Evolutionary conservation across 2,113 vertebrate species (phyloP), one percentile per base, ranked within the genome.

Genomic region (Maccullochella peelii): DNA sequence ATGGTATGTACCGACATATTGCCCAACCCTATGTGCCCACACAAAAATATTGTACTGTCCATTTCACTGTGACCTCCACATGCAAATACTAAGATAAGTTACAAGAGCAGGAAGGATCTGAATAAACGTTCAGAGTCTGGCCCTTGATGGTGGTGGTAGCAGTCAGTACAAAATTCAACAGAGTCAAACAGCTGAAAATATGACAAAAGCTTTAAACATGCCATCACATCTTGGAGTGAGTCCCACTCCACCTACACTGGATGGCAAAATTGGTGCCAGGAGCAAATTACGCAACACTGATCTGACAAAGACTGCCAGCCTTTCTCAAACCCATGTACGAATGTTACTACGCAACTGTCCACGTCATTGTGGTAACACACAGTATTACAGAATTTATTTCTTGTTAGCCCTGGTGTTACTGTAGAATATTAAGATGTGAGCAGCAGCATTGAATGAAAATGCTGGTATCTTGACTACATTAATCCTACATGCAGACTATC

Each of bases 231-330:
- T 78, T 86, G 81, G 73, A 91, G 68, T 25, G 58, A 73, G 76
- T 81, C 79, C 70, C 54, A 57, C 58, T 77, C 79, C 65, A 68
- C 85, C 79, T 50, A 83, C 76, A 74, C 70, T 59, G 44, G 50
- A 84, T 85, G 73, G 83, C 85, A 84, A 80, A 83, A 84, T 54
- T 67, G 78, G 59, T 73, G 84, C 78, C 80, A 61, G 59, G 57
- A 80, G 81, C 68, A 82, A 83, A 86, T 89, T 83, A 86, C 27
- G 55, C 79, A 92, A 85, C 82, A 63, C 83, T 38, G 59, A 84
- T 84, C 82, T 74, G 82, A 66, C 83, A 66, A 57, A 75, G 54
- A 84, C 65, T 72, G 82, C 79, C 74, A 80, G 86, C 79, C 77
- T 79, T 71, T 86, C 77, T 54, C 61, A 79, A 42, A 25, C n/a